Evolutionary conservation across 2,797 vertebrate species (phyloP).

Genomic region (Arctocebus calabarensis): DNA sequence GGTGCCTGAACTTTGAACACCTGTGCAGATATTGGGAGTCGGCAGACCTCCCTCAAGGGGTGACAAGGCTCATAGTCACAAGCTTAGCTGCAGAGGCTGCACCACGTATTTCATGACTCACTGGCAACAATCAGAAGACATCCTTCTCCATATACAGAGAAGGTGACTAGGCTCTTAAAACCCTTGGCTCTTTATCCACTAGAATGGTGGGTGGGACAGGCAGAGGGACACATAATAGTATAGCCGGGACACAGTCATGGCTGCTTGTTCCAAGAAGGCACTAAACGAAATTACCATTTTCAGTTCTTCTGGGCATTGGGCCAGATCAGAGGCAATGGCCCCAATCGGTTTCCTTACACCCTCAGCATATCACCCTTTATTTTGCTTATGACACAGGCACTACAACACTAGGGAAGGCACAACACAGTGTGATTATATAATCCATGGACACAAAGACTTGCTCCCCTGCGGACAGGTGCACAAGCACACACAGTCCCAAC

Average conservation of each 20-base stretch:
- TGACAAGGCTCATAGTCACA: background rate
- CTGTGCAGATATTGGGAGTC: background rate
- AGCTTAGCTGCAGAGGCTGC: background rate
- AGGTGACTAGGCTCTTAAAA: background rate
- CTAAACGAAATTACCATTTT: conserved; percentile 34
- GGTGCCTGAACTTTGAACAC: background rate
- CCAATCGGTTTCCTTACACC: background rate
- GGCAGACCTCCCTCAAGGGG: background rate
- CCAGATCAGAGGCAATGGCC: background rate
- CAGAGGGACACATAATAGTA: background rate
- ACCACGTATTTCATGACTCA: background rate
- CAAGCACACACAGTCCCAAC: background rate
- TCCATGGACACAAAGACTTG: background rate
- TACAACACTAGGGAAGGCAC: background rate
- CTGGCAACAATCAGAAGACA: background rate
- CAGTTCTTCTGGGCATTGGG: background rate
- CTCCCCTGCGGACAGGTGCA: accelerated
- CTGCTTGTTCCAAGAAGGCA: background rate
- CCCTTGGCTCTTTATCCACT: background rate
- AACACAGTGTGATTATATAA: accelerated
- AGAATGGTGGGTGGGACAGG: background rate
- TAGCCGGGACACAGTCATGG: background rate
- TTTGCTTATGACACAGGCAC: background rate
- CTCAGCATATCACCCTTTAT: background rate
- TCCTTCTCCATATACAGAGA: background rate